A percentile compares a stretch with the other conserved stretches of the same genome.
phyloP scores from a whole-genome alignment of 2,113 vertebrate species.

The Dascyllus trimaculatus region DNA sequence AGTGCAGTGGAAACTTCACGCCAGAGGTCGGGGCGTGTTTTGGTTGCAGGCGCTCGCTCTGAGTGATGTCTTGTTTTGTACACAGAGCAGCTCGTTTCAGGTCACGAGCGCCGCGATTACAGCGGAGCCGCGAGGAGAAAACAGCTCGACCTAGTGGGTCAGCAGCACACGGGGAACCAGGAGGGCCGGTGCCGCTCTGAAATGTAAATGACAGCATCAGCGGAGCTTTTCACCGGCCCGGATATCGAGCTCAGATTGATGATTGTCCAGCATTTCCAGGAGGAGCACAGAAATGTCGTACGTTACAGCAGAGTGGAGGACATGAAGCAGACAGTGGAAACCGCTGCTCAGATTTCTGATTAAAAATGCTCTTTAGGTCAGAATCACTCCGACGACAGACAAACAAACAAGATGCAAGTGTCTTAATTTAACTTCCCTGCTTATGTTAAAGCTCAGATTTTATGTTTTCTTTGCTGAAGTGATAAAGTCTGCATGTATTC shows the following conservation, averaged over 20 bases:
- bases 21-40: slow-evolving; percentile 50
- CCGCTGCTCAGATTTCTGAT: slow-evolving; percentile 9
- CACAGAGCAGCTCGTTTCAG: slow-evolving; percentile 61
- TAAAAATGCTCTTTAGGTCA: slow-evolving; percentile 30
- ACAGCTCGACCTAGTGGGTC: slow-evolving; percentile 65
- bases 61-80: slow-evolving; percentile 68
- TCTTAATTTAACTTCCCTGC: not conserved
- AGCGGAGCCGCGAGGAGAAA: slow-evolving; percentile 41
- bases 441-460: not conserved
- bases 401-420: not conserved
- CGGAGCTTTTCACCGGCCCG: not conserved
- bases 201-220: not conserved
- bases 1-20: slow-evolving; percentile 38
- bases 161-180: slow-evolving; percentile 16
- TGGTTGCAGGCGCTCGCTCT: slow-evolving; percentile 26
- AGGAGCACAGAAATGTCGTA: not conserved
- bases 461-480: not conserved
- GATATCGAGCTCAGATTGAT: not conserved
- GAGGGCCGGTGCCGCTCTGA: not conserved
- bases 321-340: slow-evolving; percentile 3
- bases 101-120: slow-evolving; percentile 31
- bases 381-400: slow-evolving; percentile 35
- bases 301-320: not conserved
- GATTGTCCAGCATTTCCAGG: not conserved
- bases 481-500: not conserved